Evolutionary conservation across 2,797 vertebrate species (phyloP), one percentile per base, ranked within the genome.

Genomic region (Borostomias antarcticus): DNA sequence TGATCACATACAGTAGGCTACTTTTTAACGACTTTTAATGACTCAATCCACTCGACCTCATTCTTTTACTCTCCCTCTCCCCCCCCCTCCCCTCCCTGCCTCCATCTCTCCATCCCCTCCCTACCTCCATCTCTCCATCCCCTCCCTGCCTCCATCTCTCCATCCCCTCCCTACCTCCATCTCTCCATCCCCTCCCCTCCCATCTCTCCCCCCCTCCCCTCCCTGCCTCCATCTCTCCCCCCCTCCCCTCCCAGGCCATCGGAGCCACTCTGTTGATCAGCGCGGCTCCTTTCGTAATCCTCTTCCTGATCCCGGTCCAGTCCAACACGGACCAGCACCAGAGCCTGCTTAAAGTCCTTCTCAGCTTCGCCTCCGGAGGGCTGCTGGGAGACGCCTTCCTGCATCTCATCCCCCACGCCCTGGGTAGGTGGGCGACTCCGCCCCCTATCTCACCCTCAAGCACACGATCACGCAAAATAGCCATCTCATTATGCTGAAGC

Each of bases 321-420:
- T 96, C 96, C 21, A 96, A 96, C 81, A 94, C 94, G 0, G 92
- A 95, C 81, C 90, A 93, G 82, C 95, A 96, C 85, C 93, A 95
- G 77, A 93, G 92, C 80, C 89, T 96, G 63, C 94, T 98, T 32
- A 95, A 96, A 75, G 91, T 97, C 51, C 91, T 98, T 78, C 92
- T 98, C 45, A 96, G 95, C 85, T 98, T 98, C 3, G 96, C 96
- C 0, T 96, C 95, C 0, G 96, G 96, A 1, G 96, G 96, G 0
- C 92, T 98, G 52, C 88, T 98, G 58, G 96, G 96, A 0, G 96
- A 98, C n/a, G 96, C 96, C 67, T 97, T 97, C 75, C 91, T 98
- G 47, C 96, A 98, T 85, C 95, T 98, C 58, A 98, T 98, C 5
- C 96, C 96, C 1, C 96, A 98, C 3, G 96, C 96, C 1, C 76